Evolutionary conservation across 2,113 vertebrate genomes (phyloP), one percentile per base, ranked within the genome.

Genomic region (Phrynocephalus versicolor): DNA sequence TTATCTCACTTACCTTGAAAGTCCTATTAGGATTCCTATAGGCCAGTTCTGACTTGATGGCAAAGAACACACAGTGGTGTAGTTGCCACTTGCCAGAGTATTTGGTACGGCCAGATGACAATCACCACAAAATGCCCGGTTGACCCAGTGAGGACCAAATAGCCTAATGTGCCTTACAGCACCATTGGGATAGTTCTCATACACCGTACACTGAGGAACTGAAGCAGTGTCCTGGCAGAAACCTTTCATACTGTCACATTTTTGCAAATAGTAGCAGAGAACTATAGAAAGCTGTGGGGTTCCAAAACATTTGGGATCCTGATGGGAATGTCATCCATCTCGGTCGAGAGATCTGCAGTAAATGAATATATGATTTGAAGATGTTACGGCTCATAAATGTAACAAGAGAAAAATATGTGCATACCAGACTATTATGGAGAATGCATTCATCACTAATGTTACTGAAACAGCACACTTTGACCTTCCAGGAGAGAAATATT

Each of bases 401-500:
- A 12, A 13, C 76, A 6, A 65, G 55, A 27, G 8, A 77, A 90
- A 78, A 82, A 84, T 77, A 79, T 87, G 58, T 2, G 75, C 86
- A 80, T 72, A 80, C 81, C 27, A 27, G 5, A 21, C 35, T 81
- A 82, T 81, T 79, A 69, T 73, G 90, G 67, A 90, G 88, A 79
- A 73, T 74, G 73, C 57, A 14, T 30, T 92, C 75, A 35, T 89
- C 75, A 81, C 89, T 67, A 67, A 83, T 85, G 57, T 83, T 51
- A 35, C 75, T 79, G 77, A 77, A 64, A 76, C 77, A 3, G 76
- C 78, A 39, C 39, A 51, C 74, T 87, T 75, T 87, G 73, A 74
- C 5, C 9, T 30, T 85, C 84, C 87, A 88, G 90, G 86, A 87
- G 88, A 80, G 86, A 91, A 33, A 4, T 75, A n/a, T 90, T 91